These are phyloP conservation scores for Pachyseris speciosa DNA, from an alignment of 64 coral and sea anemone genomes.

Conservation along the genomic window DNA sequence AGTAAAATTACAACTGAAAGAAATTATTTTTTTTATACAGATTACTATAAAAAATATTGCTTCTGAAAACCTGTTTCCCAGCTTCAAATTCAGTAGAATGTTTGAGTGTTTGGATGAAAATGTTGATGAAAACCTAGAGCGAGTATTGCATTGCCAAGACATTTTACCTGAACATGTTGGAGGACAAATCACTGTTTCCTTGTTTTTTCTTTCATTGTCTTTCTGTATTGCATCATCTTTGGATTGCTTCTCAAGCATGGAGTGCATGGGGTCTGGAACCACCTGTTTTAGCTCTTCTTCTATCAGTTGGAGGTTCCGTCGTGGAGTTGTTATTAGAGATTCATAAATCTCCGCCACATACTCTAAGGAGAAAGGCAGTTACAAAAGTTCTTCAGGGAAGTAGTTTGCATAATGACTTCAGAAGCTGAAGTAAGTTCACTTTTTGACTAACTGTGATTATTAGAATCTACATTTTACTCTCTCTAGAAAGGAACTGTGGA, in stretches of 20 bases:
- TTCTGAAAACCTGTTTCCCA: neutral
- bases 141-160: no score
- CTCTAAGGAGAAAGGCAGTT: no score
- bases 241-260: neutral
- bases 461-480: no score
- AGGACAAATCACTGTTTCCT: slow-evolving; percentile 36
- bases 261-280: neutral
- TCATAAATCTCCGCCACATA: neutral
- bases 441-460: no score
- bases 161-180: slow-evolving; percentile 41
- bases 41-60: neutral
- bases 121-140: neutral
- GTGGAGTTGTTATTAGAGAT: neutral
- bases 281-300: neutral
- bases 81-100: neutral
- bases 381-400: no score
- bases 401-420: neutral
- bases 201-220: neutral
- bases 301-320: neutral
- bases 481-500: no score
- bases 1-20: neutral
- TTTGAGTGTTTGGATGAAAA: neutral
- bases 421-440: neutral
- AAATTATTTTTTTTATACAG: neutral
- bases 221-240: slow-evolving; percentile 7